These are phyloP conservation scores for Piprites chloris DNA, from an alignment of 2,113 vertebrate species.

Conservation along the genomic window DNA sequence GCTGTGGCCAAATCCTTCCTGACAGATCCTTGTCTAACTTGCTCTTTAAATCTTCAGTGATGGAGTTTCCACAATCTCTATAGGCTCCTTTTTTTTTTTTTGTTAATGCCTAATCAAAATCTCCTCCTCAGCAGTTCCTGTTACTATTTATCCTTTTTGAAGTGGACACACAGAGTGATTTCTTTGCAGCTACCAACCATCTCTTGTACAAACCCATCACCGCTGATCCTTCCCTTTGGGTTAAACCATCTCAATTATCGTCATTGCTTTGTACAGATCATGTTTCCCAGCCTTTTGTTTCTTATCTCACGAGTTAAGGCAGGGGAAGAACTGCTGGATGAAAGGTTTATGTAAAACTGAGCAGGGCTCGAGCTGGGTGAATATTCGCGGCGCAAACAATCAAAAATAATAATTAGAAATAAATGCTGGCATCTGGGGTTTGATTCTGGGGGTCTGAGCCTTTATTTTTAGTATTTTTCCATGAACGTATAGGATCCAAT, in stretches of 20 bases:
- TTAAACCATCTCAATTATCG: background rate
- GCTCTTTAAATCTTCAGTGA: background rate
- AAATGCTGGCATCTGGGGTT: background rate
- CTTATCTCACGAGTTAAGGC: background rate
- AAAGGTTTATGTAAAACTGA: background rate
- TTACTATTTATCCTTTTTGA: conserved; percentile 11
- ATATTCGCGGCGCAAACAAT: background rate
- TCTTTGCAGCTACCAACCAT: background rate
- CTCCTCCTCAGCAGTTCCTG: conserved; percentile 35
- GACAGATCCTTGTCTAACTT: conserved; percentile 47
- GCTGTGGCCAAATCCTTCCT: background rate
- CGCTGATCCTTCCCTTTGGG: background rate
- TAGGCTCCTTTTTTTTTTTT: background rate
- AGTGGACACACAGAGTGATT: background rate
- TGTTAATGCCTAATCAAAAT: background rate
- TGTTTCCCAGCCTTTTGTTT: background rate
- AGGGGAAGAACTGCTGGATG: background rate
- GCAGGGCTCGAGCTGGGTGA: background rate
- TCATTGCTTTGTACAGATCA: background rate
- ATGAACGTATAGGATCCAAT: too few species aligned
- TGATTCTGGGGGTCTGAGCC: background rate
- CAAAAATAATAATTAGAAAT: background rate
- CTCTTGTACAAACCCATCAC: background rate
- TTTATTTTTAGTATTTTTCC: background rate
- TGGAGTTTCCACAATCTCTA: background rate